A percentile compares a stretch with the other conserved stretches of the same genome.
Evolutionary conservation across 2,113 vertebrate genomes (phyloP).

Genomic region (Erythrocebus patas): DNA sequence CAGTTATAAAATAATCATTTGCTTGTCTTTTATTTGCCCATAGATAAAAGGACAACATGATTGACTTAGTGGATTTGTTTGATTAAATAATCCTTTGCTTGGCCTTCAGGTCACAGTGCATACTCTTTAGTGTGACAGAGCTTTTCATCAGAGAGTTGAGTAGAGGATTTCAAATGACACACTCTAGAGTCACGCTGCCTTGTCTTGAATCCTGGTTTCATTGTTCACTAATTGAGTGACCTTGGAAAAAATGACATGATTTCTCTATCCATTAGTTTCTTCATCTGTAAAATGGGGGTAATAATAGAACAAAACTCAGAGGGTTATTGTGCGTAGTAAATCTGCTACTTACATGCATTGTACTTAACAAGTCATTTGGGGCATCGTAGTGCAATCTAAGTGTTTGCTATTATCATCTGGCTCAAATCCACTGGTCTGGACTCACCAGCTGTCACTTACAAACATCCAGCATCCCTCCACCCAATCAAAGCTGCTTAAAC

Average conservation of each 20-base stretch:
- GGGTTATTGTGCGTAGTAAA: background rate
- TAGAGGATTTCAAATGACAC: background rate
- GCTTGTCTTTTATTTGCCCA: background rate
- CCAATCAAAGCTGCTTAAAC: background rate
- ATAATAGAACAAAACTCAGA: background rate
- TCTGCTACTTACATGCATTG: background rate
- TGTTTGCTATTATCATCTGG: slow-evolving; percentile 27
- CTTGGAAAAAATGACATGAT: background rate
- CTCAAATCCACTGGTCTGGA: background rate
- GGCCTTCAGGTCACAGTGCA: background rate
- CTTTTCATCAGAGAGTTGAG: background rate
- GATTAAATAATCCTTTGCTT: background rate
- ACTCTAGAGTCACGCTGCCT: background rate
- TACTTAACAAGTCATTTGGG: background rate
- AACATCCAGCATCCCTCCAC: background rate
- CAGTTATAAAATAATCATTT: background rate
- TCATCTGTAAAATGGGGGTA: background rate
- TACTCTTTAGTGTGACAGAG: background rate
- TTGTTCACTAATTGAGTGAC: background rate
- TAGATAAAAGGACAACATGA: background rate
- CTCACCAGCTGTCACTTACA: slow-evolving; percentile 30
- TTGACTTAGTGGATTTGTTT: background rate
- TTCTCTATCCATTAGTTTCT: background rate
- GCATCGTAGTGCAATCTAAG: background rate
- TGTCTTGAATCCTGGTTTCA: background rate